Evolutionary conservation across 2,797 vertebrate species (phyloP).

Genomic region (Spinibarbus caldwelli): DNA sequence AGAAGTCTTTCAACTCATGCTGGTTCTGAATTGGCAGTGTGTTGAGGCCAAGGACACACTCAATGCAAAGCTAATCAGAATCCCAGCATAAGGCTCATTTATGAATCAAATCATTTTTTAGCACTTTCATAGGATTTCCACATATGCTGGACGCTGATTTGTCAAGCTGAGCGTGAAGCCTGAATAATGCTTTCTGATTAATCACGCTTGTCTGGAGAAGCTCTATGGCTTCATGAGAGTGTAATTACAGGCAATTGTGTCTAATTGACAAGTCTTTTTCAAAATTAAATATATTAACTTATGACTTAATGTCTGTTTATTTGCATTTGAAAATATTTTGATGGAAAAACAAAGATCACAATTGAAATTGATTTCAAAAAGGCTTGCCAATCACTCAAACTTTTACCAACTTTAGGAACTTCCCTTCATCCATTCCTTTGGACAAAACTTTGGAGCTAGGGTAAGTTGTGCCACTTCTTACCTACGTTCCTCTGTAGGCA

Average conservation of each 20-base stretch:
- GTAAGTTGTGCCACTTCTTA: neutral
- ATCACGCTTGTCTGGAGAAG: constrained; percentile 3
- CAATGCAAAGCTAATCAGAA: neutral
- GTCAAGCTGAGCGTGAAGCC: neutral
- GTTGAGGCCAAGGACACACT: constrained; percentile 61
- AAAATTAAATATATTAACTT: neutral
- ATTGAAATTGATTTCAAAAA: neutral
- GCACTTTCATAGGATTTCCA: neutral
- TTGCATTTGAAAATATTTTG: neutral
- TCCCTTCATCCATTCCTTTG: neutral
- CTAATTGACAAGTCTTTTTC: neutral
- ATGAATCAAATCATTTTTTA: neutral
- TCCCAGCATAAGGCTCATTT: neutral
- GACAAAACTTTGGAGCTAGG: neutral
- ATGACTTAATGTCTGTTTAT: neutral
- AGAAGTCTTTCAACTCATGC: neutral
- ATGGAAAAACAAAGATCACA: neutral
- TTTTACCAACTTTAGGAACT: neutral
- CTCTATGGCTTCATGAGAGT: neutral
- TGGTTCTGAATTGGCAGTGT: constrained; percentile 55
- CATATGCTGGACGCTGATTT: constrained; percentile 9
- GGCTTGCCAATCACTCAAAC: neutral
- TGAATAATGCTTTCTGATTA: constrained; percentile 6
- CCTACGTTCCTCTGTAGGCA: neutral
- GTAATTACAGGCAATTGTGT: constrained; percentile 19